These are phyloP conservation scores for Anas platyrhynchos DNA, from an alignment of 2,113 vertebrate species.

Conservation along the genomic window DNA sequence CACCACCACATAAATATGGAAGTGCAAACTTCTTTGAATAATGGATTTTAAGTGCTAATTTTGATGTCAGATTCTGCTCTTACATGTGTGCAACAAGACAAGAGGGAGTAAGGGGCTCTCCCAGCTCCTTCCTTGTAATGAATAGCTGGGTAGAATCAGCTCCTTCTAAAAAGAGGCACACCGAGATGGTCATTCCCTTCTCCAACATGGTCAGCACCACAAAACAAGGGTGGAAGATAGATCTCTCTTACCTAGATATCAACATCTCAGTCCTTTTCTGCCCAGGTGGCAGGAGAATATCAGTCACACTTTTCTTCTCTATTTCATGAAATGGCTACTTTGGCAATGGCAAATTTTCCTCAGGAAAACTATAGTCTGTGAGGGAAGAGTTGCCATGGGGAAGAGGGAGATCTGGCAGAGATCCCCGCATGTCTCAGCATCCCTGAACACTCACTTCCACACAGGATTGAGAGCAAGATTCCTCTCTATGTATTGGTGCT, in stretches of 20 bases:
- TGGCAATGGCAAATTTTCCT: slow-evolving; percentile 3
- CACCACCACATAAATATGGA: slow-evolving; percentile 16
- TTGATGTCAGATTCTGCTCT: slow-evolving; percentile 11
- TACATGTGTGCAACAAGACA: background rate
- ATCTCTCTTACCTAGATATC: background rate
- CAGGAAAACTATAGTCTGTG: background rate
- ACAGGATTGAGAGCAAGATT: fast-evolving
- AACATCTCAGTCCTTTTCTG: background rate
- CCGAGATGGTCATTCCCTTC: background rate
- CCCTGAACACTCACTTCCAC: background rate
- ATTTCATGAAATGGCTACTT: background rate
- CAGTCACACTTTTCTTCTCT: background rate
- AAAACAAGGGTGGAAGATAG: background rate
- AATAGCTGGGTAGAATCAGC: background rate
- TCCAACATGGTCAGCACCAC: background rate
- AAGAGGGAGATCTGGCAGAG: background rate
- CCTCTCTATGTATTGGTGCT: background rate
- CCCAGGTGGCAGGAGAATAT: background rate
- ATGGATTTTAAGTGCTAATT: slow-evolving; percentile 34
- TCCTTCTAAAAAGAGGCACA: background rate
- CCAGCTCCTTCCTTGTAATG: background rate
- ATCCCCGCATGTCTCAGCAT: background rate
- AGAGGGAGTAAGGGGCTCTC: background rate
- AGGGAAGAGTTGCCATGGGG: background rate
- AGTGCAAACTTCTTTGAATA: slow-evolving; percentile 13